Conservation (phyloP, 2,113 vertebrate species). For the Callospermophilus lateralis region DNA sequence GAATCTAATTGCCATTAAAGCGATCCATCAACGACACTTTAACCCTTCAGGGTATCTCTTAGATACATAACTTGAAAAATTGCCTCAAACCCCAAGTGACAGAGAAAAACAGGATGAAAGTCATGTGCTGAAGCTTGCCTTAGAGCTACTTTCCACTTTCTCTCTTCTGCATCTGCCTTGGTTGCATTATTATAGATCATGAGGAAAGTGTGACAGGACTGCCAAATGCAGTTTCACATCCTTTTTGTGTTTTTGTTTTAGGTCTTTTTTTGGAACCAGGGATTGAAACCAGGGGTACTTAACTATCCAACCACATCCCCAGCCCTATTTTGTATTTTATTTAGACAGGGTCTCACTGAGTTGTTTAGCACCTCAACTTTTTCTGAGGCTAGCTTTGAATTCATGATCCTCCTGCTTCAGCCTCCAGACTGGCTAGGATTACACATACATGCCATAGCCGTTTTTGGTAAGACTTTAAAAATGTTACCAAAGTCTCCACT, state of each 20-base stretch:
- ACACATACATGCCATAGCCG: not conserved
- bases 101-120: not conserved
- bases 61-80: slow-evolving; percentile 20
- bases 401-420: no score
- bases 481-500: not conserved
- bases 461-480: not conserved
- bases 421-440: no score
- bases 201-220: not conserved
- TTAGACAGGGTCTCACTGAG: no score
- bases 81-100: not conserved
- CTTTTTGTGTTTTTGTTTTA: no score
- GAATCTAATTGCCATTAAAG: not conserved
- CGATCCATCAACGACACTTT: not conserved
- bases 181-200: no score
- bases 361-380: no score
- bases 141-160: not conserved
- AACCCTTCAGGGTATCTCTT: slow-evolving; percentile 16
- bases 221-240: not conserved
- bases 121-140: not conserved
- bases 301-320: no score
- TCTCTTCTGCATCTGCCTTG: not conserved
- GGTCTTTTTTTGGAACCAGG: no score
- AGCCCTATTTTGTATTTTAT: no score
- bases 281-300: no score
- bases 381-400: no score